These are phyloP conservation scores for Clepsis dumicolana DNA, from an alignment of 2,888 invertebrate genomes.

Conservation along the genomic window DNA sequence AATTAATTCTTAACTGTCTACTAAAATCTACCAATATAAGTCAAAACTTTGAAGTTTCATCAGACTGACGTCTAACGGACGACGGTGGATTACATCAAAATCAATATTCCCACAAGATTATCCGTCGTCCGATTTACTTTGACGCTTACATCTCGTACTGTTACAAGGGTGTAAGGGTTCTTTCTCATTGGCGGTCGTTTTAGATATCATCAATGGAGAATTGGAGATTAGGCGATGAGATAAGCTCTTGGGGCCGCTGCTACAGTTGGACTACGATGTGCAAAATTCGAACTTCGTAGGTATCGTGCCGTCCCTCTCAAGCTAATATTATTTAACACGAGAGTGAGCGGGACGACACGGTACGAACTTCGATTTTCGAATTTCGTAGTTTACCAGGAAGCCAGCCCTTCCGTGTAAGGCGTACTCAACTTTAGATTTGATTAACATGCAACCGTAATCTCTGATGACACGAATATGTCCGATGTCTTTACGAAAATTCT, in stretches of 20 bases:
- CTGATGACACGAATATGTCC: neutral
- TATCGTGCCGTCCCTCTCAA: too few relatives aligned
- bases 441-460: slow-evolving; percentile 1
- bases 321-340: too few relatives aligned
- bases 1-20: neutral
- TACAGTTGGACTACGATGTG: too few relatives aligned
- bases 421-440: neutral
- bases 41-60: slow-evolving; percentile 29
- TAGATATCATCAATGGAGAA: slow-evolving; percentile 32
- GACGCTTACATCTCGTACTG: slow-evolving; percentile 1
- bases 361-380: too few relatives aligned
- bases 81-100: slow-evolving; percentile 35
- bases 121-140: slow-evolving; percentile 13
- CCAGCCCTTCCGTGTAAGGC: slow-evolving; percentile 1
- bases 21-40: slow-evolving; percentile 10
- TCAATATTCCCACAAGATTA: slow-evolving; percentile 41
- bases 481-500: too few relatives aligned
- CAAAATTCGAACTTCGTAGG: too few relatives aligned
- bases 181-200: neutral
- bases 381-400: too few relatives aligned
- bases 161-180: neutral
- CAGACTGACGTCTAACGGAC: slow-evolving; percentile 30
- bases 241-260: slow-evolving; percentile 18
- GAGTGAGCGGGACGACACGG: too few relatives aligned
- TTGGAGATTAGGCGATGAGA: slow-evolving; percentile 27